Evolutionary conservation across 2,888 invertebrate species (phyloP).

Genomic region (Eupithecia abbreviata): DNA sequence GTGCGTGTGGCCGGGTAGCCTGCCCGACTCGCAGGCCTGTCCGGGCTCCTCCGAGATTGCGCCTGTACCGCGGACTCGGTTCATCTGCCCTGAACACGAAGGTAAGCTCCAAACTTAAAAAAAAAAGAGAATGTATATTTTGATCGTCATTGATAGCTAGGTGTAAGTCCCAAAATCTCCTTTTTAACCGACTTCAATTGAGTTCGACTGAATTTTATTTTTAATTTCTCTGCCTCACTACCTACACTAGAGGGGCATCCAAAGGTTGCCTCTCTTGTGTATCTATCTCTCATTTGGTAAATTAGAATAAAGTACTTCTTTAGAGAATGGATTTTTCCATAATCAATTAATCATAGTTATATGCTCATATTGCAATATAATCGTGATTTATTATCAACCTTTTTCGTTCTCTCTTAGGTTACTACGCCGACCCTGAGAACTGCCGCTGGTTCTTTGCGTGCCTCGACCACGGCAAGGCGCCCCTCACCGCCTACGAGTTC

Average conservation of each 20-base stretch:
- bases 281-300: too few species aligned
- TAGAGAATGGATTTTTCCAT: neutral
- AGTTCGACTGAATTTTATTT: too few species aligned
- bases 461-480: constrained; percentile 86
- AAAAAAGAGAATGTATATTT: too few species aligned
- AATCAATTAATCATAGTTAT: neutral
- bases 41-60: constrained; percentile 91
- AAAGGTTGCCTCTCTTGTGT: too few species aligned
- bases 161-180: too few species aligned
- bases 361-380: neutral
- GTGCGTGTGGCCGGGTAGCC: constrained; percentile 91
- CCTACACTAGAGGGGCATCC: too few species aligned
- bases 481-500: constrained; percentile 89
- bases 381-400: neutral
- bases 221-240: too few species aligned
- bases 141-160: too few species aligned
- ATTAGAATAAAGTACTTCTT: neutral
- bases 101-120: constrained; percentile 57
- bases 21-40: constrained; percentile 88
- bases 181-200: too few species aligned
- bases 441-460: constrained; percentile 94
- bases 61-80: constrained; percentile 87
- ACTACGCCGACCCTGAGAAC: constrained; percentile 91
- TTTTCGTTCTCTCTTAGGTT: constrained; percentile 76
- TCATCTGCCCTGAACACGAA: constrained; percentile 86